These are phyloP conservation scores for Kryptolebias marmoratus DNA, from an alignment of 2,113 vertebrate species.

Conservation along the genomic window DNA sequence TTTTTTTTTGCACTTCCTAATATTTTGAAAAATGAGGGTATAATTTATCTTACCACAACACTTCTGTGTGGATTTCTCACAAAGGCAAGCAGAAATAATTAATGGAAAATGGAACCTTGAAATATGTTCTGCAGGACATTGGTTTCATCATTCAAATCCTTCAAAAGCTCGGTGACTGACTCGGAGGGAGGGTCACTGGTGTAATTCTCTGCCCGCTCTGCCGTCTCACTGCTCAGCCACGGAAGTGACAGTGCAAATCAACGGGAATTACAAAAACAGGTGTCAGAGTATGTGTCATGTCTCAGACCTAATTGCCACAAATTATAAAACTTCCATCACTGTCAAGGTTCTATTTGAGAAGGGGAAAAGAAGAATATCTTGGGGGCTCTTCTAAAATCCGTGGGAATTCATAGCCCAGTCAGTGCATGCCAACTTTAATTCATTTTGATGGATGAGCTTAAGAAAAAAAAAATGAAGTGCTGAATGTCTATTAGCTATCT, in stretches of 20 bases:
- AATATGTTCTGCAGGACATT: conserved; percentile 8
- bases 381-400: conserved; percentile 64
- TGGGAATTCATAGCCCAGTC: conserved; percentile 68
- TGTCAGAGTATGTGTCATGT: conserved; percentile 64
- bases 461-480: conserved; percentile 65
- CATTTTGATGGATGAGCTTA: conserved; percentile 79
- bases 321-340: conserved; percentile 76
- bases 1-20: conserved; percentile 43
- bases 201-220: conserved; percentile 55
- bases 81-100: conserved; percentile 19
- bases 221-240: conserved; percentile 28
- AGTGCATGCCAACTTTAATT: conserved; percentile 78
- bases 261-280: conserved; percentile 75
- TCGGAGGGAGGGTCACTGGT: conserved; percentile 31
- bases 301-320: conserved; percentile 75
- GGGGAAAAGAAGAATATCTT: conserved; percentile 39
- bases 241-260: conserved; percentile 67
- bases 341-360: conserved; percentile 62
- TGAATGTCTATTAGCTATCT: conserved; percentile 76
- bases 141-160: conserved; percentile 52
- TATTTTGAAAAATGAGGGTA: conserved; percentile 29
- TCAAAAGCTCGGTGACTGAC: conserved; percentile 50
- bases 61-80: conserved; percentile 10
- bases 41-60: conserved; percentile 42
- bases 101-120: conserved; percentile 8